Evolutionary conservation across 1,140 invertebrate genomes (phyloP).

Genomic region (Amyelois transitella): DNA sequence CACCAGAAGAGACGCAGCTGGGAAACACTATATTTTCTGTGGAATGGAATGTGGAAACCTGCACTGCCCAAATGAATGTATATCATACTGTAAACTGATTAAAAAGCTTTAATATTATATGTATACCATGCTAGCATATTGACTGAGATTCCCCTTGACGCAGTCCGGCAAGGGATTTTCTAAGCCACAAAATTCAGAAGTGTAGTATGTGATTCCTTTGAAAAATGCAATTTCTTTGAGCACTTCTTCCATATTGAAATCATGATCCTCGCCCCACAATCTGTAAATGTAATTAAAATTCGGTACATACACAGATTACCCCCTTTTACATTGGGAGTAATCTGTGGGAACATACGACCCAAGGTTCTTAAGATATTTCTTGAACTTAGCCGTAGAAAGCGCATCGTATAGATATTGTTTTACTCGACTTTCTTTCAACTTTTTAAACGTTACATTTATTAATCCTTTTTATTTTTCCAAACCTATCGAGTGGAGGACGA

Average conservation of each 20-base stretch:
- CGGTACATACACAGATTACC: not conserved
- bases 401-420: no score
- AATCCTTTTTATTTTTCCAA: no score
- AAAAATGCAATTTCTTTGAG: constrained; percentile 80
- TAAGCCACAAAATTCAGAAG: constrained; percentile 76
- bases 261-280: constrained; percentile 77
- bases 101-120: not conserved
- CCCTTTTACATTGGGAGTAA: not conserved
- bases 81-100: not conserved
- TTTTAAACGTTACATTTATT: no score
- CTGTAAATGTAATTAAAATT: constrained; percentile 39
- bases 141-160: constrained; percentile 74
- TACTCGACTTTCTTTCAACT: no score
- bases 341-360: no score
- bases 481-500: no score
- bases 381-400: no score
- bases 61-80: not conserved
- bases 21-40: no score
- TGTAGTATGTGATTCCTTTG: constrained; percentile 79
- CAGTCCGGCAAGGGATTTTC: constrained; percentile 69
- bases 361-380: no score
- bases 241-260: constrained; percentile 81
- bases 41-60: no score
- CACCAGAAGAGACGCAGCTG: no score
- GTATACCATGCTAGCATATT: constrained; percentile 73